phyloP scores from a whole-genome alignment of 2,113 vertebrate genomes.

The Machaerirhynchus nigripectus region DNA sequence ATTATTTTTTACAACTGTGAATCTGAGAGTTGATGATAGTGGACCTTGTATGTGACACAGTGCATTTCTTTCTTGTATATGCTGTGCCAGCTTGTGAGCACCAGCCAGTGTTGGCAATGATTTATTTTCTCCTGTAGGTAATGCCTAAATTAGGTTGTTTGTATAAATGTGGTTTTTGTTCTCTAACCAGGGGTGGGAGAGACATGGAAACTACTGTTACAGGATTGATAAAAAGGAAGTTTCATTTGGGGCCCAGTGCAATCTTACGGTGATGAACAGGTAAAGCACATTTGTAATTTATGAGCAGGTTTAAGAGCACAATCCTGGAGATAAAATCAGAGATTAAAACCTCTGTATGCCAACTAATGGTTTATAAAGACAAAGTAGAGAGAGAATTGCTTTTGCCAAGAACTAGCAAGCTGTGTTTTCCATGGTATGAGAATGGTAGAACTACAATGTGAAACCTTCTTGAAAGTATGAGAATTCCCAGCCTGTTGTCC shows the following conservation, averaged over 20 bases:
- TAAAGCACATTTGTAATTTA: slow-evolving; percentile 32
- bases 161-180: background rate
- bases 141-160: background rate
- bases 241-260: slow-evolving; percentile 83
- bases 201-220: slow-evolving; percentile 88
- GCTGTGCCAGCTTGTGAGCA: background rate
- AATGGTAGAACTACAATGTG: background rate
- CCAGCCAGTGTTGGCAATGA: background rate
- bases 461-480: background rate
- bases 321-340: background rate
- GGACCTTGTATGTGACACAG: background rate
- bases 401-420: background rate
- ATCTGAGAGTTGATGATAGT: background rate
- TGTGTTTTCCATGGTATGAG: background rate
- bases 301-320: background rate
- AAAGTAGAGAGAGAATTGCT: background rate
- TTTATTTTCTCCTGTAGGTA: background rate
- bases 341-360: background rate
- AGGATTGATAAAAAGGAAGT: slow-evolving; percentile 74
- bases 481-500: background rate
- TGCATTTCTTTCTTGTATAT: background rate
- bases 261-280: slow-evolving; percentile 88
- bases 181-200: slow-evolving; percentile 84
- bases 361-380: background rate
- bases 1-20: background rate